Conservation (phyloP, 2,888 invertebrate species). For the Mesorhabditis belari region DNA sequence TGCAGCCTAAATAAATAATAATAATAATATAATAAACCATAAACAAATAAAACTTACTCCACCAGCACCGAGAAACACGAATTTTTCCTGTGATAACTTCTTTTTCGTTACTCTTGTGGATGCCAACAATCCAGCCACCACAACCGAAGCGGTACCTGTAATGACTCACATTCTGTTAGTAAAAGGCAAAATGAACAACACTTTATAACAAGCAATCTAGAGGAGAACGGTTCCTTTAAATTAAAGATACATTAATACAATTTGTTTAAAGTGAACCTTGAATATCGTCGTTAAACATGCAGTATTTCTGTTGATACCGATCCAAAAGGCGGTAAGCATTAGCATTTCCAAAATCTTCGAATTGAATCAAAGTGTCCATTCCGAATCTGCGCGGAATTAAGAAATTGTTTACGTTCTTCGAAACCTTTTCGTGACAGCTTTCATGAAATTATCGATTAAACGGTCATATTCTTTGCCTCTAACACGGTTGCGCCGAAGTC, state of each 20-base stretch:
- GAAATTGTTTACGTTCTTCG: not conserved
- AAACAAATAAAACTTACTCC: conserved; percentile 63
- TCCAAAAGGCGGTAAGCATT: conserved; percentile 89
- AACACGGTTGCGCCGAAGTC: conserved; percentile 75
- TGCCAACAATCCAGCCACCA: conserved; percentile 84
- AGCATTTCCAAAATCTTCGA: conserved; percentile 95
- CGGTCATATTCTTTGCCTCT: conserved; percentile 80
- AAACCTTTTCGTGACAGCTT: conserved; percentile 27
- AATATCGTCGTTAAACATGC: conserved; percentile 98
- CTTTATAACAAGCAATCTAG: not conserved
- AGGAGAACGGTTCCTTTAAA: not conserved
- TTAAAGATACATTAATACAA: not conserved
- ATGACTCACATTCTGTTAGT: not conserved
- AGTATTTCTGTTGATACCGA: conserved; percentile 79
- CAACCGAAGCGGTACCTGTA: conserved; percentile 76
- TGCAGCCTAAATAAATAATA: conserved; percentile 65
- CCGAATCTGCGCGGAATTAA: conserved; percentile 55
- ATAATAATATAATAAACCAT: not conserved
- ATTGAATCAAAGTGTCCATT: conserved; percentile 64
- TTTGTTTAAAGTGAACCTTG: conserved; percentile 66
- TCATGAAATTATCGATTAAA: conserved; percentile 94
- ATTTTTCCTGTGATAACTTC: conserved; percentile 72
- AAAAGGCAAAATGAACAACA: not conserved
- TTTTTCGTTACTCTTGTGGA: conserved; percentile 76
- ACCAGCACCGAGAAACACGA: conserved; percentile 93